These are phyloP conservation scores for Miichthys miiuy DNA, from an alignment of 2,797 vertebrate genomes.

Conservation along the genomic window DNA sequence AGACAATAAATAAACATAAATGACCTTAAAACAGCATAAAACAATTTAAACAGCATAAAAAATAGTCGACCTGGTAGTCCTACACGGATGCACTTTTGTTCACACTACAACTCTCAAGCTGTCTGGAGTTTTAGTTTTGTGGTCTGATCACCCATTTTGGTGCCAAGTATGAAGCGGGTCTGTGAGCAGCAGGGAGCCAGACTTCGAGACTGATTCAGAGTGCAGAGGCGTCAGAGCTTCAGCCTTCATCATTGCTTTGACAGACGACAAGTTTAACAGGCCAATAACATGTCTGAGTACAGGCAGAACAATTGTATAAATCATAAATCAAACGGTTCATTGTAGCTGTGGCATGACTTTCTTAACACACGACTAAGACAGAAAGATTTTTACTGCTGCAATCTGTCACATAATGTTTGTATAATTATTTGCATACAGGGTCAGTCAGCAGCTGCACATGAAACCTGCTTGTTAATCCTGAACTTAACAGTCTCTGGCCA, in stretches of 20 bases:
- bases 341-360: slow-evolving; percentile 42
- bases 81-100: background rate
- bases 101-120: background rate
- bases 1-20: background rate
- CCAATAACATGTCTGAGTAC: slow-evolving; percentile 34
- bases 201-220: slow-evolving; percentile 9
- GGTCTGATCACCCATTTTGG: slow-evolving; percentile 16
- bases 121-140: slow-evolving; percentile 15
- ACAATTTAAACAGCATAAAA: background rate
- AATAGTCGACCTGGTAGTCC: background rate
- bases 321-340: slow-evolving; percentile 51
- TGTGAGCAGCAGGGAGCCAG: slow-evolving; percentile 22
- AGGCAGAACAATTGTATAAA: slow-evolving; percentile 39
- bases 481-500: background rate
- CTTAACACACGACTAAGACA: slow-evolving; percentile 34
- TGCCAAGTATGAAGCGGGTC: slow-evolving; percentile 13
- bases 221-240: slow-evolving; percentile 23
- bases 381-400: slow-evolving; percentile 28
- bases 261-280: slow-evolving; percentile 53
- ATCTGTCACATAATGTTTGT: slow-evolving; percentile 41
- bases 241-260: slow-evolving; percentile 48
- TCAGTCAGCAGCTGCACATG: slow-evolving; percentile 36
- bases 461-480: slow-evolving; percentile 17
- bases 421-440: slow-evolving; percentile 29
- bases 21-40: background rate